Evolutionary conservation across 2,113 vertebrate species (phyloP).

Genomic region (Lutjanus erythropterus): DNA sequence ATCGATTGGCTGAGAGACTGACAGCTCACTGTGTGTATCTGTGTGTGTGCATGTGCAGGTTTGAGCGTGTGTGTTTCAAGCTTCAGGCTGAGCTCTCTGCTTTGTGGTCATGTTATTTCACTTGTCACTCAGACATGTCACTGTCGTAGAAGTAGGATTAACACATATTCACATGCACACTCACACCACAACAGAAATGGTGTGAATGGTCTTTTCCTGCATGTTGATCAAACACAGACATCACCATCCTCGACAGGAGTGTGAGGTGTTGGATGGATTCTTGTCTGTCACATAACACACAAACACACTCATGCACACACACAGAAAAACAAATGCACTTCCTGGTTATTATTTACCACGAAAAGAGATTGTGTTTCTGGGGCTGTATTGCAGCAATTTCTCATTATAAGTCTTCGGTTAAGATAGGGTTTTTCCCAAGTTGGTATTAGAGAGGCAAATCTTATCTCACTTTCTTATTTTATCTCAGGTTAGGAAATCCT

Average conservation of each 20-base stretch:
- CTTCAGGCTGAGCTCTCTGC: constrained; percentile 27
- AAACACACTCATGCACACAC: background rate
- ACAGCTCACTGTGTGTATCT: constrained; percentile 64
- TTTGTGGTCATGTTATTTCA: constrained; percentile 52
- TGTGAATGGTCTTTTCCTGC: constrained; percentile 29
- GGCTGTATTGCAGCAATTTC: too few species aligned
- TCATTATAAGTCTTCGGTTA: too few species aligned
- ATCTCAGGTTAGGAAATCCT: too few species aligned
- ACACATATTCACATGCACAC: background rate
- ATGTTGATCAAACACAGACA: constrained; percentile 20
- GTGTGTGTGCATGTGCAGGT: constrained; percentile 17
- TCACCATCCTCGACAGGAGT: background rate
- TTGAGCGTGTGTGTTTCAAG: constrained; percentile 14
- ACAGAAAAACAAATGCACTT: background rate
- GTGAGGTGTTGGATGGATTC: constrained; percentile 12
- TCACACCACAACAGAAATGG: background rate
- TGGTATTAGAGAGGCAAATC: too few species aligned
- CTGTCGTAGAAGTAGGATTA: constrained; percentile 21
- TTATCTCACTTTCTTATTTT: too few species aligned
- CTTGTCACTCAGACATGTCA: constrained; percentile 46
- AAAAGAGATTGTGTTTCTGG: background rate
- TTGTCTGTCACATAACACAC: background rate
- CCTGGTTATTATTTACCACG: background rate
- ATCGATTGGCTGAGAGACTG: constrained; percentile 78
- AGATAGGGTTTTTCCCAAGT: too few species aligned